These are phyloP conservation scores for Drosophila ambigua DNA, from an alignment of 1,140 invertebrate genomes.

Conservation along the genomic window DNA sequence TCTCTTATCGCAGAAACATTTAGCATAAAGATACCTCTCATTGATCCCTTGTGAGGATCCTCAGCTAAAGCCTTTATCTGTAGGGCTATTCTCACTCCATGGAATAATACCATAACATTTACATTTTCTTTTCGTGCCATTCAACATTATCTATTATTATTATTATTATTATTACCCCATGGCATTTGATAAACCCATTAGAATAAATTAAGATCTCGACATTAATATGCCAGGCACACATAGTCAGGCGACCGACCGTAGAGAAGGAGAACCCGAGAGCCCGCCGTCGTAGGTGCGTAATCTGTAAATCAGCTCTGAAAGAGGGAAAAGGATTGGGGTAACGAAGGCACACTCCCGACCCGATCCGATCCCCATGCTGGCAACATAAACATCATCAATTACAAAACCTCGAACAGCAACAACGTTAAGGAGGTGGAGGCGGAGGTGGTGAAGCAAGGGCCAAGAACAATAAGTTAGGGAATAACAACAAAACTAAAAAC, in stretches of 20 bases:
- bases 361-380: constrained; percentile 20
- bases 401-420: constrained; percentile 62
- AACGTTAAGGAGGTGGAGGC: background rate
- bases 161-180: constrained; percentile 51
- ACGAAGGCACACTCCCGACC: constrained; percentile 19
- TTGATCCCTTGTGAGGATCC: background rate
- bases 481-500: too few relatives aligned
- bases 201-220: constrained; percentile 74
- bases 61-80: constrained; percentile 23
- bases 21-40: background rate
- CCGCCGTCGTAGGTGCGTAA: constrained; percentile 66
- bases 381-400: constrained; percentile 78
- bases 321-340: constrained; percentile 11
- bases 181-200: constrained; percentile 71
- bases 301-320: constrained; percentile 64
- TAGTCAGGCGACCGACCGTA: constrained; percentile 14
- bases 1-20: constrained; percentile 4
- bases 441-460: too few relatives aligned
- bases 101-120: constrained; percentile 30
- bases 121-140: constrained; percentile 31
- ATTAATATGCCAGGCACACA: constrained; percentile 74
- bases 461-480: too few relatives aligned
- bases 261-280: constrained; percentile 13
- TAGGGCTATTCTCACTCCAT: constrained; percentile 7
- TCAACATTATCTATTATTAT: constrained; percentile 43